Conservation (phyloP, 2,113 vertebrate genomes). For the Sturnus vulgaris region DNA sequence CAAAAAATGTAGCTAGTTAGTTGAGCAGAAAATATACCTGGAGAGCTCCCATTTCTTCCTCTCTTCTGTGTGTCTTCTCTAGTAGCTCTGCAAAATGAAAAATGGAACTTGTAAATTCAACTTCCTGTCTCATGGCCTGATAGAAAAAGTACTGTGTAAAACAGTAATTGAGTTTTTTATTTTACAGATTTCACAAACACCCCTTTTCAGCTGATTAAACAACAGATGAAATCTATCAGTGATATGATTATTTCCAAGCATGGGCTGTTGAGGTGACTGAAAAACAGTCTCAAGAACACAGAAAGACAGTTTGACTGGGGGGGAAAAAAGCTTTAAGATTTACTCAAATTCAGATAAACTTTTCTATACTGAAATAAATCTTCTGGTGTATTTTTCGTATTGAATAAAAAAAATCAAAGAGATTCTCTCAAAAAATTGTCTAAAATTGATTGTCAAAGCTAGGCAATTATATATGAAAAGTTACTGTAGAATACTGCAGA, state of each 20-base stretch:
- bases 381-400: neutral
- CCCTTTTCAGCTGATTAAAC: neutral
- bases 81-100: conserved; percentile 79
- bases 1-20: neutral
- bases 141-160: neutral
- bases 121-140: neutral
- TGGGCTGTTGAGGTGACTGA: neutral
- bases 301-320: neutral
- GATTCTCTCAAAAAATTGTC: neutral
- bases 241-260: neutral
- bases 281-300: neutral
- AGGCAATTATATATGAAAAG: neutral
- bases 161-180: neutral
- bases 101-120: neutral
- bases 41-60: conserved; percentile 85
- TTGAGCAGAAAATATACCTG: conserved; percentile 75
- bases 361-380: neutral
- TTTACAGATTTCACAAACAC: neutral
- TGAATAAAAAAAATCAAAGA: neutral
- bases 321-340: neutral
- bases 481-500: neutral
- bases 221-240: neutral
- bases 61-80: conserved; percentile 81
- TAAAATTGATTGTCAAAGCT: neutral
- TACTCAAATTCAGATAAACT: neutral